Conservation (phyloP, 2,113 vertebrate species). For the Nothocercus nigrocapillus region DNA sequence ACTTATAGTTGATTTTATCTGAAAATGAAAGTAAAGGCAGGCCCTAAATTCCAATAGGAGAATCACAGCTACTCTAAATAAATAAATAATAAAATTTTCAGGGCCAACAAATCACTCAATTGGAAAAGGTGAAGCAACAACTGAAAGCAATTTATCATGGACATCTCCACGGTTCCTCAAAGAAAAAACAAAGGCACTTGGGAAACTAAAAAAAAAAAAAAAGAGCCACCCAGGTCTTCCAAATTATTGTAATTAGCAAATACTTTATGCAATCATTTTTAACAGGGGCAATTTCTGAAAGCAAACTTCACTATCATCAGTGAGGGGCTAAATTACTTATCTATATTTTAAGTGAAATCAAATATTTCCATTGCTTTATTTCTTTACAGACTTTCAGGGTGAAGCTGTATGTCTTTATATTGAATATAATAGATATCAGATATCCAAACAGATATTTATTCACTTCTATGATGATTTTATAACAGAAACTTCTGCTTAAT, state of each 20-base stretch:
- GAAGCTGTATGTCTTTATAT: not conserved
- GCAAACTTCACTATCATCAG: not conserved
- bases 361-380: not conserved
- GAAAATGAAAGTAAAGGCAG: not conserved
- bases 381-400: not conserved
- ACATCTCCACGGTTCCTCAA: not conserved
- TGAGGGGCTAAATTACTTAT: not conserved
- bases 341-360: not conserved
- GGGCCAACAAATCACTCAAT: not conserved
- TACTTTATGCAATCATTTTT: not conserved
- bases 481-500: not conserved
- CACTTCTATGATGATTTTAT: not conserved
- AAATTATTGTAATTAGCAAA: not conserved
- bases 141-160: not conserved
- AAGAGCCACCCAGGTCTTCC: not conserved
- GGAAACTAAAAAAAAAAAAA: not conserved
- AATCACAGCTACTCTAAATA: not conserved
- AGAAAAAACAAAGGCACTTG: not conserved
- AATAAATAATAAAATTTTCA: not conserved
- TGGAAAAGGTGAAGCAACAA: not conserved
- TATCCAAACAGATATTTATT: not conserved
- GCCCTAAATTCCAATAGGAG: not conserved
- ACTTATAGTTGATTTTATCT: not conserved
- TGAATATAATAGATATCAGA: not conserved
- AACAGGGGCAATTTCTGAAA: not conserved